These are phyloP conservation scores for Thalassarche chlororhynchos DNA, from an alignment of 2,113 vertebrate genomes.

Conservation along the genomic window DNA sequence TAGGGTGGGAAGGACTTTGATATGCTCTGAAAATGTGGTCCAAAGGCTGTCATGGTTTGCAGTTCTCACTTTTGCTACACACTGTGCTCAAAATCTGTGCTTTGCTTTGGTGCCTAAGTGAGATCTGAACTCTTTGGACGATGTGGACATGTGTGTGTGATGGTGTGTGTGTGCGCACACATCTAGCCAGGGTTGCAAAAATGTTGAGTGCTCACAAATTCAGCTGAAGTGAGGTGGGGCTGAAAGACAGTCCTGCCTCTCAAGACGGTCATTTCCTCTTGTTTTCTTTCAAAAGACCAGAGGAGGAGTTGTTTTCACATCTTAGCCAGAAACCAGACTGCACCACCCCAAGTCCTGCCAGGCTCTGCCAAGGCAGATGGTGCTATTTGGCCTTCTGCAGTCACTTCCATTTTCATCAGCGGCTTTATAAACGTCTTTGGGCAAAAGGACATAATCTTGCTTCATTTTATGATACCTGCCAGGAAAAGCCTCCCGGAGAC, in stretches of 20 bases:
- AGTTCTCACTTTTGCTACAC: neutral
- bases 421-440: neutral
- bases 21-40: neutral
- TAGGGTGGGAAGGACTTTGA: neutral
- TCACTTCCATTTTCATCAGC: neutral
- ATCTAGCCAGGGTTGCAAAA: neutral
- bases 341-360: neutral
- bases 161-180: rapidly evolving
- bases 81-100: neutral
- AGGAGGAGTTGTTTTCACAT: neutral
- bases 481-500: neutral
- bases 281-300: neutral
- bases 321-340: neutral
- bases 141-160: neutral
- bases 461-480: neutral
- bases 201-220: neutral
- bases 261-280: neutral
- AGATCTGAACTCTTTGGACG: neutral
- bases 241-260: neutral
- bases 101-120: neutral
- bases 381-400: neutral
- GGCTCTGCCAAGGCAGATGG: neutral
- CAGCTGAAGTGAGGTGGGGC: neutral
- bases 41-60: neutral
- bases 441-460: neutral